Conservation (phyloP, 2,888 invertebrate species). For the Syrphus vitripennis region DNA sequence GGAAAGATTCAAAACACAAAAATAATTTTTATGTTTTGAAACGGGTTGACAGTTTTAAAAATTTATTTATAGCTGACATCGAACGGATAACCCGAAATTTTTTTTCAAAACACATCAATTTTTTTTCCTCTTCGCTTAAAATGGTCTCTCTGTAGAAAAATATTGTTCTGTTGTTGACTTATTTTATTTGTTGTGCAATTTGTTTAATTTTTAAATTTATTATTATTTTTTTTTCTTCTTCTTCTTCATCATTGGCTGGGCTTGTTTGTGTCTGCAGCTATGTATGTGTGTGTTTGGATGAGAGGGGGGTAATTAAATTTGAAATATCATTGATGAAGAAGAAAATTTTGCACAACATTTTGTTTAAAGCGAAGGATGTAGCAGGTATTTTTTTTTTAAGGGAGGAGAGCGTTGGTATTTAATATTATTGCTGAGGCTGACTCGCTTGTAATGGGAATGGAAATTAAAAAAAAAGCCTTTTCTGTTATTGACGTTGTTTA, state of each 20-base stretch:
- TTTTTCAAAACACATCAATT: neutral
- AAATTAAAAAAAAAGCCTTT: slow-evolving; percentile 18
- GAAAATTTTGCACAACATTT: slow-evolving; percentile 33
- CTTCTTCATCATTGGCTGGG: neutral
- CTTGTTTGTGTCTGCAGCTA: slow-evolving; percentile 19
- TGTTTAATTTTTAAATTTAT: slow-evolving; percentile 5
- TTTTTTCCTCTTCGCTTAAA: slow-evolving; percentile 25
- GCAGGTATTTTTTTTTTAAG: slow-evolving; percentile 33
- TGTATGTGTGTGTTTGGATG: slow-evolving; percentile 31
- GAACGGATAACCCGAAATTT: slow-evolving; percentile 65
- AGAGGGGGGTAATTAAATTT: slow-evolving; percentile 63
- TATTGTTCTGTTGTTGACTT: slow-evolving; percentile 25
- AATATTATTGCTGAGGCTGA: neutral
- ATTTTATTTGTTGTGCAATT: slow-evolving; percentile 46
- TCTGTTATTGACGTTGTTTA: slow-evolving; percentile 22
- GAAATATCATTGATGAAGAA: slow-evolving; percentile 36
- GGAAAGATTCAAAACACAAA: slow-evolving; percentile 6
- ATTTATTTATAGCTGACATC: slow-evolving; percentile 68
- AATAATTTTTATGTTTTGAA: neutral
- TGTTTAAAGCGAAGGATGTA: slow-evolving; percentile 12
- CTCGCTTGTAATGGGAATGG: slow-evolving; percentile 9
- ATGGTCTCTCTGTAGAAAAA: neutral
- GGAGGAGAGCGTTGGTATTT: neutral
- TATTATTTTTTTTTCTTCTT: neutral
- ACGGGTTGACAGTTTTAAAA: slow-evolving; percentile 52